phyloP scores from a whole-genome alignment of 2,888 invertebrate species.

The Acronicta psi region DNA sequence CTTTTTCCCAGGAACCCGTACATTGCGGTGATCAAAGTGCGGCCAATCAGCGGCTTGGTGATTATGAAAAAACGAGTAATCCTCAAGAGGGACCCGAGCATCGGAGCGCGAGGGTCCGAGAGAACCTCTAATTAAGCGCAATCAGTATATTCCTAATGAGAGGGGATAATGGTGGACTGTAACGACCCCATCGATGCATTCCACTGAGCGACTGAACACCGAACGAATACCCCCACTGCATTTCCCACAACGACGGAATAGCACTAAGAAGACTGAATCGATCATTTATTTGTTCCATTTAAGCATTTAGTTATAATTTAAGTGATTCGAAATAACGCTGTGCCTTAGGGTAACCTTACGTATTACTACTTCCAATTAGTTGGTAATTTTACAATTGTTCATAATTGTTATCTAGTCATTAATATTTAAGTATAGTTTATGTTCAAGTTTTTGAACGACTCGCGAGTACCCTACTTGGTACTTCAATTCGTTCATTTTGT shows the following conservation, averaged over 20 bases:
- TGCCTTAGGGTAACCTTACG: constrained; percentile 83
- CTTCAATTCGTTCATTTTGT: constrained; percentile 28
- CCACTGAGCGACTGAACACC: constrained; percentile 77
- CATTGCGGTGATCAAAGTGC: constrained; percentile 85
- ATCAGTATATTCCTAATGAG: constrained; percentile 89
- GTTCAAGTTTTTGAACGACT: constrained; percentile 41
- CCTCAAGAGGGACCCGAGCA: constrained; percentile 77
- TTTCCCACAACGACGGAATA: constrained; percentile 82
- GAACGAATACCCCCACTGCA: constrained; percentile 79
- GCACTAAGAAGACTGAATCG: constrained; percentile 83
- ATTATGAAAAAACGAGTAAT: constrained; percentile 87
- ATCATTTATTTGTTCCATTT: constrained; percentile 80
- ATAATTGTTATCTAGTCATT: constrained; percentile 87
- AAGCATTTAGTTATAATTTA: constrained; percentile 81
- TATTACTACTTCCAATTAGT: constrained; percentile 74
- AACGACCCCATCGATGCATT: constrained; percentile 87
- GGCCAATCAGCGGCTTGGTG: constrained; percentile 84
- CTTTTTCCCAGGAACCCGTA: constrained; percentile 82
- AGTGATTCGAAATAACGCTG: constrained; percentile 81
- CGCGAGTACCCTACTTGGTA: constrained; percentile 21
- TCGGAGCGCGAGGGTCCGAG: constrained; percentile 81
- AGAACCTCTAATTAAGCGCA: constrained; percentile 88
- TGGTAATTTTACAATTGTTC: constrained; percentile 69
- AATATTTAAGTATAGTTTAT: constrained; percentile 71
- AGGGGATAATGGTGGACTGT: constrained; percentile 87